phyloP scores from a whole-genome alignment of 2,113 vertebrate species.

The Limanda limanda region DNA sequence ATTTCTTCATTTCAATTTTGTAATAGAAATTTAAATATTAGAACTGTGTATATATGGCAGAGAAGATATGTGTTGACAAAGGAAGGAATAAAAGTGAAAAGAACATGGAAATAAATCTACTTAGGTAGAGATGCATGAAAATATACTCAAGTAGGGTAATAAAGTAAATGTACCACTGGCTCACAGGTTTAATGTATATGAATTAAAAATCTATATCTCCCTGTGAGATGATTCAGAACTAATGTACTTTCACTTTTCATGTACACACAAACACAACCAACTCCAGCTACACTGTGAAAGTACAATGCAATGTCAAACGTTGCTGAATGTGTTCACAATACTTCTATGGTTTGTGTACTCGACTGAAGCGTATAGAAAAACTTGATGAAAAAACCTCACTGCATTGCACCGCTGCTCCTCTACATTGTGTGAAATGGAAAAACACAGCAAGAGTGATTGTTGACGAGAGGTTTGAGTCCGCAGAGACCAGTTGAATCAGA shows the following conservation, averaged over 20 bases:
- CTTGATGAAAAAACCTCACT: not conserved
- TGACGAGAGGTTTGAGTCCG: conserved; percentile 30
- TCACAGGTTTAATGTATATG: too few species aligned
- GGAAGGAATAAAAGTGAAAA: too few species aligned
- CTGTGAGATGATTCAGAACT: conserved; percentile 14
- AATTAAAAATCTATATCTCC: too few species aligned
- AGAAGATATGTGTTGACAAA: too few species aligned
- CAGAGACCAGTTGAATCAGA: conserved; percentile 19
- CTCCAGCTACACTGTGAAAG: conserved; percentile 7
- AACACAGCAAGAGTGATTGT: conserved; percentile 27
- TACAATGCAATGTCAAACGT: not conserved
- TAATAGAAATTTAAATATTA: too few species aligned
- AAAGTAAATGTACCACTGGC: too few species aligned
- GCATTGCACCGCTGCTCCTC: conserved; percentile 22
- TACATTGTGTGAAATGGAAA: conserved; percentile 14
- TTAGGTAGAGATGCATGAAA: too few species aligned
- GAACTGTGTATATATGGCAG: too few species aligned
- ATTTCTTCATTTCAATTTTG: too few species aligned
- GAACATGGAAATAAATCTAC: too few species aligned
- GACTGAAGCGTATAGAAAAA: conserved; percentile 7
- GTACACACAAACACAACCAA: not conserved
- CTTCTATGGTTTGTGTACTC: not conserved
- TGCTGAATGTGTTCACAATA: conserved; percentile 15
- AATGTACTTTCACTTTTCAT: not conserved
- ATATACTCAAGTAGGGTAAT: too few species aligned